Evolutionary conservation across 2,888 invertebrate genomes (phyloP), one percentile per base, ranked within the genome.

Genomic region (Drosophila demipolita): DNA sequence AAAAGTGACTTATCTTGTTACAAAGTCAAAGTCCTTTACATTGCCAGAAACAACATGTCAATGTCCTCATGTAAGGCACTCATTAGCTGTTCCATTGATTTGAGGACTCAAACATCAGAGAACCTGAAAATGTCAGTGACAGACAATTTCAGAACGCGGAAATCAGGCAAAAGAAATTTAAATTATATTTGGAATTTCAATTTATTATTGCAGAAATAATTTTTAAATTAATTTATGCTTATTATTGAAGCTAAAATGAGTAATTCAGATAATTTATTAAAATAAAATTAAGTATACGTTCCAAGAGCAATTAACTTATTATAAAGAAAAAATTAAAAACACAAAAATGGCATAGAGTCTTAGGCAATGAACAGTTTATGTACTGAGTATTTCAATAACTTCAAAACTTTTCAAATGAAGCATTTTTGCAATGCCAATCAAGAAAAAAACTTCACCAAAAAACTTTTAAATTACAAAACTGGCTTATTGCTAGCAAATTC

Each of bases 1-100:
- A 79, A 79, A 83, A 87, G 88, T 87, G 83, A 85, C 76, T 87
- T 83, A 85, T 83, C 83, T 85, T 87, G 83, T 83, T 79, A 57
- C 45, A 33, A 40, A 60, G 50, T 59, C 59, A 71, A 75, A 66
- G 62, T 35, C 53, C 48, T 55, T 35, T 49, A 45, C 65, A 69
- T 36, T 53, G 42, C 20, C 53, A 60, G 36, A 53, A 78, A 35
- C 60, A 66, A 23, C 64, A 66, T 57, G 60, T 35, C 54, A 62
- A 53, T 35, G 60, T 50, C 50, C 54, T 78, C 60, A 73, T 73
- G 61, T 53, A 68, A 54, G 48, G n/a, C 49, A 29, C 50, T 63
- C 53, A 64, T 74, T 60, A 57, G 57, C 35, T 48, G 45, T 15
- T 17, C 38, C 64, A 73, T 73, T 73, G 69, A 70, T 75, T 57